phyloP scores from a whole-genome alignment of 2,888 invertebrate species.

The Sinopyrophorus schimmeli region DNA sequence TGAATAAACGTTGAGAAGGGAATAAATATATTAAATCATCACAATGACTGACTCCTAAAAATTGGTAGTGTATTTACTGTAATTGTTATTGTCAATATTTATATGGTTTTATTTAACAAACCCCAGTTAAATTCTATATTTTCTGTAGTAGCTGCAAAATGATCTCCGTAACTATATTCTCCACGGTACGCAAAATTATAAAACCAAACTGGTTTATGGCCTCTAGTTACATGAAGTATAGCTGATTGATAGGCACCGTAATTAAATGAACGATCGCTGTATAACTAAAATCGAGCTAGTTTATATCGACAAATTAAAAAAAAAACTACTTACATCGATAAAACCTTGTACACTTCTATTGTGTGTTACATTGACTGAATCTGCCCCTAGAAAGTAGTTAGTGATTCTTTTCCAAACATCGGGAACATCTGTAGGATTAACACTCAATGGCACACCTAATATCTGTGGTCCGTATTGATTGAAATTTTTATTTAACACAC shows the following conservation, averaged over 20 bases:
- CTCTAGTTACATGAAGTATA: conserved; percentile 44
- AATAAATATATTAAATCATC: conserved; percentile 61
- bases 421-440: not conserved
- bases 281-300: conserved; percentile 48
- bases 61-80: not conserved
- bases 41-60: conserved; percentile 56
- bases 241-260: conserved; percentile 54
- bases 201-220: conserved; percentile 54
- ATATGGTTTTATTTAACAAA: no score
- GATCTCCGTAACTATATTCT: conserved; percentile 51
- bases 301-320: not conserved
- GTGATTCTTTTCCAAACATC: conserved; percentile 32
- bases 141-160: conserved; percentile 51
- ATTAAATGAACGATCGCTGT: conserved; percentile 57
- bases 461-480: conserved; percentile 38
- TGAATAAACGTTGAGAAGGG: conserved; percentile 54
- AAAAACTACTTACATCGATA: conserved; percentile 42
- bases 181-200: conserved; percentile 59
- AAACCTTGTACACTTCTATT: conserved; percentile 42
- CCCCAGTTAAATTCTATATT: conserved; percentile 46
- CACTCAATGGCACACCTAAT: conserved; percentile 38
- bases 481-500: conserved; percentile 42
- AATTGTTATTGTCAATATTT: conserved; percentile 12
- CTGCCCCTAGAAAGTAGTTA: conserved; percentile 40
- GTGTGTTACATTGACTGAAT: conserved; percentile 35